Conservation (phyloP, 2,888 invertebrate species). For the Drosophila paracracens region DNA sequence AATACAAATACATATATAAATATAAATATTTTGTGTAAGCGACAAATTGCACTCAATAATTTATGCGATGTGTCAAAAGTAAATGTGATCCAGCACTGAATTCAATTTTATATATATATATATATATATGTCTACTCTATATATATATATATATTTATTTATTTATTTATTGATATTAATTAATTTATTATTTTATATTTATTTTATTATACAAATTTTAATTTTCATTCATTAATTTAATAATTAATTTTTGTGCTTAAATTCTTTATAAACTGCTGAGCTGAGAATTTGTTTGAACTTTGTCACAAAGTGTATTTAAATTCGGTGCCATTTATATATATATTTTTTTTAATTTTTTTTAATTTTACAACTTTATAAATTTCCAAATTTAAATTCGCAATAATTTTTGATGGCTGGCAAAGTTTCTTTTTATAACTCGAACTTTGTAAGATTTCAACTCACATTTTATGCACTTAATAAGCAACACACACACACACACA, state of each 20-base stretch:
- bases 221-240: not conserved
- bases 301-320: no score
- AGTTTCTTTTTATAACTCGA: not conserved
- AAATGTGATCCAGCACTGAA: constrained; percentile 18
- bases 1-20: not conserved
- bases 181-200: not conserved
- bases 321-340: not conserved
- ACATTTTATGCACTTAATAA: constrained; percentile 60
- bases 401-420: constrained; percentile 15
- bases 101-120: constrained; percentile 6
- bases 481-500: constrained; percentile 23
- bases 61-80: constrained; percentile 59
- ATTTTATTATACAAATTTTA: no score
- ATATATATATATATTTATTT: not conserved
- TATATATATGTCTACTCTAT: not conserved
- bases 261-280: not conserved
- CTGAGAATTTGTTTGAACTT: not conserved
- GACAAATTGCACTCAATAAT: constrained; percentile 63
- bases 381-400: not conserved
- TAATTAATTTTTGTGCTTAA: no score
- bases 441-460: constrained; percentile 15
- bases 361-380: not conserved
- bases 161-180: not conserved
- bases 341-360: no score
- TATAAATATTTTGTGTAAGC: not conserved